These are phyloP conservation scores for Xestia rhomboidea DNA, from an alignment of 2,888 invertebrate species.

Conservation along the genomic window DNA sequence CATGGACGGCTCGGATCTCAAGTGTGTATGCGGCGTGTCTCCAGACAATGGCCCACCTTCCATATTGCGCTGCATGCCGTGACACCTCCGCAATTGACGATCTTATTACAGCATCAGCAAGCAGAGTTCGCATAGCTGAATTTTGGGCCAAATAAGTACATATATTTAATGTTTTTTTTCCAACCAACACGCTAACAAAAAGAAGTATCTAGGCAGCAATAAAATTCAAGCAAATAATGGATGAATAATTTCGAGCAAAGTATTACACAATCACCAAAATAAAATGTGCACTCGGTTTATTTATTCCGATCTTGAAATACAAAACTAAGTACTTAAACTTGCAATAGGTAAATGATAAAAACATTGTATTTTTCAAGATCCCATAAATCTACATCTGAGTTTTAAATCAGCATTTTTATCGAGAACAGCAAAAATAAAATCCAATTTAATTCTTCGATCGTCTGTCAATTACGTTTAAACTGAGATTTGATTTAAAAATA, in stretches of 20 bases:
- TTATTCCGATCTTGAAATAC: conserved; percentile 4
- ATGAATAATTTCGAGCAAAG: neutral
- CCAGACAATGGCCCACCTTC: too few relatives aligned
- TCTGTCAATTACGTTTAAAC: conserved; percentile 16
- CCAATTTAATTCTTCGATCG: conserved; percentile 16
- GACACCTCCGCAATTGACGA: too few relatives aligned
- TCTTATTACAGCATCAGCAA: too few relatives aligned
- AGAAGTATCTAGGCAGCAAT: neutral
- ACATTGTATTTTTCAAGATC: neutral
- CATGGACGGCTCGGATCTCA: too few relatives aligned
- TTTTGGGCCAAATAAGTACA: too few relatives aligned
- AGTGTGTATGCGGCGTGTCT: too few relatives aligned
- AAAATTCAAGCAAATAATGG: neutral
- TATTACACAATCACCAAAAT: neutral
- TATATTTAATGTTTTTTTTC: too few relatives aligned
- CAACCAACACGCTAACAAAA: too few relatives aligned
- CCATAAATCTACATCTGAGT: neutral
- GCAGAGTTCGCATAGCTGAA: too few relatives aligned
- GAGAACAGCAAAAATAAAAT: neutral
- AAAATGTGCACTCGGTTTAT: neutral
- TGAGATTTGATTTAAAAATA: conserved; percentile 15
- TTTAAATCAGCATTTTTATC: conserved; percentile 15
- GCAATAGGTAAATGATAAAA: neutral
- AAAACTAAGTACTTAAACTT: neutral
- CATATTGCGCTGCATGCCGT: too few relatives aligned